Evolutionary conservation across 2,888 invertebrate genomes (phyloP).

Genomic region (Lasioglossum lativentre): DNA sequence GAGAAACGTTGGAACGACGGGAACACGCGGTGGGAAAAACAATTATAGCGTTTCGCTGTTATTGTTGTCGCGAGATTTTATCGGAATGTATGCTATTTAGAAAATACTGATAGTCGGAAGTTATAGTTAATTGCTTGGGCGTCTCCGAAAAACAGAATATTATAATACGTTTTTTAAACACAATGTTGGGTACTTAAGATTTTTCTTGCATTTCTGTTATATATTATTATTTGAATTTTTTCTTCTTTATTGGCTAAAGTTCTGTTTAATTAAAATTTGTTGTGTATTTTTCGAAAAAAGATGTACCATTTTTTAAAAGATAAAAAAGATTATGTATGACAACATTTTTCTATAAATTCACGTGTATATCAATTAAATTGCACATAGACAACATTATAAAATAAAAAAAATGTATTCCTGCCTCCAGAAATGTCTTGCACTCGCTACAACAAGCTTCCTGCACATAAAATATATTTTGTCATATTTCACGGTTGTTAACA

Average conservation of each 20-base stretch:
- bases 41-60: neutral
- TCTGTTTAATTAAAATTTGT: no score
- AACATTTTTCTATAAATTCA: no score
- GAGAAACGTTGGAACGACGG: neutral
- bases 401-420: no score
- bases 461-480: neutral
- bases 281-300: neutral
- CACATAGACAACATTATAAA: no score
- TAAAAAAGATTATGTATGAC: no score
- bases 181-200: no score
- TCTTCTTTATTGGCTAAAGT: no score
- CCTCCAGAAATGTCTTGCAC: no score
- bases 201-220: neutral
- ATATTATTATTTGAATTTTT: neutral
- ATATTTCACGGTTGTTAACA: neutral
- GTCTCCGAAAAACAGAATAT: neutral
- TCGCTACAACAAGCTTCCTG: no score
- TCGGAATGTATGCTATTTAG: neutral
- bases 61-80: slow-evolving; percentile 1
- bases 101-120: neutral
- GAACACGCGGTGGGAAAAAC: neutral
- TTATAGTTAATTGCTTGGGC: neutral
- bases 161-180: neutral
- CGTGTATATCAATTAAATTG: no score
- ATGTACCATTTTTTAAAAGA: no score